A percentile compares a stretch with the other conserved stretches of the same genome.
phyloP scores from a whole-genome alignment of 2,113 vertebrate genomes.

The Tyrannus savana region DNA sequence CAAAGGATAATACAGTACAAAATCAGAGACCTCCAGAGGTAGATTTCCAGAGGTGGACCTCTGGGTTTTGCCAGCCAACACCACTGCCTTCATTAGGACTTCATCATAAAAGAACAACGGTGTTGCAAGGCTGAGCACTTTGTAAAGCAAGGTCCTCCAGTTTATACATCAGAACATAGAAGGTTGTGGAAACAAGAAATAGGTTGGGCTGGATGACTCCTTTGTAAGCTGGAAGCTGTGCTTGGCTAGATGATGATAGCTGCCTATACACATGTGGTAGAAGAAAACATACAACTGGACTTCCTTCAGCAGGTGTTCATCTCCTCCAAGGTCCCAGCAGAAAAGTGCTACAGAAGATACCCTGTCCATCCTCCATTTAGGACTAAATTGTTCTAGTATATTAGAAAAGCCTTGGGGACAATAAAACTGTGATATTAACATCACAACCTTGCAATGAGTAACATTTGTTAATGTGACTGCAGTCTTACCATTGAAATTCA shows the following conservation, averaged over 20 bases:
- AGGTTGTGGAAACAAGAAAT: no score
- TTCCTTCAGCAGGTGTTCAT: background rate
- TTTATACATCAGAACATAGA: background rate
- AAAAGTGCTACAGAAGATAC: background rate
- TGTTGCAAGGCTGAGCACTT: background rate
- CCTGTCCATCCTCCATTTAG: background rate
- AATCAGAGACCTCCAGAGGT: background rate
- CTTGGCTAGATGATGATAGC: accelerated
- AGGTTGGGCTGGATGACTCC: background rate
- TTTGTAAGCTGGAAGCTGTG: background rate
- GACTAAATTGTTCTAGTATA: background rate
- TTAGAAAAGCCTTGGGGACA: background rate
- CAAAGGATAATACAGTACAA: background rate
- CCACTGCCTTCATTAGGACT: background rate
- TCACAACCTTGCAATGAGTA: background rate
- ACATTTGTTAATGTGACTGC: background rate
- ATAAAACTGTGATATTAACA: background rate
- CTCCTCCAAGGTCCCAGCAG: background rate
- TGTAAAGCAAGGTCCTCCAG: background rate
- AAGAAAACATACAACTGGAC: background rate
- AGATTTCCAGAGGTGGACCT: background rate
- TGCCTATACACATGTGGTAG: accelerated
- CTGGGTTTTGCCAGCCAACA: background rate
- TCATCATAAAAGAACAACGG: background rate
- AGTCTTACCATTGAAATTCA: background rate